A percentile compares a stretch with the other conserved stretches of the same genome.
Conservation (phyloP, 2,113 vertebrate species). For the Thymallus thymallus region DNA sequence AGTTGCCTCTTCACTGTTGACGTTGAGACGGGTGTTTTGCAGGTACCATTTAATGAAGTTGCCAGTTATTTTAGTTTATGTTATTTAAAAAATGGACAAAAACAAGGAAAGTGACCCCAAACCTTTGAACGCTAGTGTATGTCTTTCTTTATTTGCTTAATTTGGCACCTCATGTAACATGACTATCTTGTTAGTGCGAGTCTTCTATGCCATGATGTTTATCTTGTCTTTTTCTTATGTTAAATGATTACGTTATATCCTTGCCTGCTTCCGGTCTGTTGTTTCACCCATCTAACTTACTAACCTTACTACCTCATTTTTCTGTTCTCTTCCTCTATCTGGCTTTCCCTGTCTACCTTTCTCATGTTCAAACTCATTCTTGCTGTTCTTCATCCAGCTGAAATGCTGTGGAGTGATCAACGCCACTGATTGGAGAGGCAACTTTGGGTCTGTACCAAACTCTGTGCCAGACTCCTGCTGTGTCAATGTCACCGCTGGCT, state of each 20-base stretch:
- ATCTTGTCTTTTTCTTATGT: not conserved
- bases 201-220: not conserved
- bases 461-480: constrained; percentile 83
- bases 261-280: not conserved
- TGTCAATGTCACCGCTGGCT: constrained; percentile 26
- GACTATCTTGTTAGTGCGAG: constrained; percentile 34
- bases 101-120: too few relatives aligned
- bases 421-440: constrained; percentile 74
- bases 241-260: constrained; percentile 15
- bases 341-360: not conserved
- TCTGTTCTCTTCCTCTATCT: not conserved
- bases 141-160: constrained; percentile 25
- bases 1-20: too few relatives aligned
- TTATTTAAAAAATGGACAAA: too few relatives aligned
- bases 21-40: too few relatives aligned
- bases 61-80: too few relatives aligned
- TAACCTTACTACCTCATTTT: not conserved
- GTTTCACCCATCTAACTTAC: too few relatives aligned
- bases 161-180: constrained; percentile 48
- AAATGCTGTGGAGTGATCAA: constrained; percentile 79
- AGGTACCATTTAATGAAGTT: too few relatives aligned
- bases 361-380: not conserved
- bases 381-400: constrained; percentile 59
- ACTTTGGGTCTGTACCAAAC: accelerated
- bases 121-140: too few relatives aligned